Evolutionary conservation across 2,888 invertebrate genomes (phyloP).

Genomic region (Zootermopsis nevadensis): DNA sequence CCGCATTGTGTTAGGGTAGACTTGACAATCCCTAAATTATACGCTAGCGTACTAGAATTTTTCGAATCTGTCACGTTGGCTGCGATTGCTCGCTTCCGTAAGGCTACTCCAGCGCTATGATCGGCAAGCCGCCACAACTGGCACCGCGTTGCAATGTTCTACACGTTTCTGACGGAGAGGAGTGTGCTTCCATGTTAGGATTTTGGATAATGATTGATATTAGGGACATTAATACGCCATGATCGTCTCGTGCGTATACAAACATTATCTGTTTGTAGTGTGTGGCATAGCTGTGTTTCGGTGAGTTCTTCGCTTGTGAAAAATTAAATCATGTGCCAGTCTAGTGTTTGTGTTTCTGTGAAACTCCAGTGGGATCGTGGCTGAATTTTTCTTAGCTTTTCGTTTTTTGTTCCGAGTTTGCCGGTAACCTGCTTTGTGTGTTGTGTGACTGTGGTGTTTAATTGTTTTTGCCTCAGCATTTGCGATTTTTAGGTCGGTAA

Average conservation of each 20-base stretch:
- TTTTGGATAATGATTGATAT: conserved; percentile 3
- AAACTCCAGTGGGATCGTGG: conserved; percentile 22
- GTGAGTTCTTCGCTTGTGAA: background rate
- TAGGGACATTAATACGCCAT: background rate
- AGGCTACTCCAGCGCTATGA: background rate
- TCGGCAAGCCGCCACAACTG: conserved; percentile 30
- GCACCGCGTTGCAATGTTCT: conserved; percentile 22
- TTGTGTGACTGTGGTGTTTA: background rate
- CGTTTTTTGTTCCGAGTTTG: background rate
- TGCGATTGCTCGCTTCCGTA: background rate
- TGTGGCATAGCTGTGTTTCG: background rate
- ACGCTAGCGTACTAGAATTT: background rate
- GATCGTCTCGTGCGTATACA: background rate
- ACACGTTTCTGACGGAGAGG: background rate
- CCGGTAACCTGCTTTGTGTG: too few relatives aligned
- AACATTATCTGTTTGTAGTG: background rate
- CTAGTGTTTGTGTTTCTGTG: background rate
- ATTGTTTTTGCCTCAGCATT: background rate
- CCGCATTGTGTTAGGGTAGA: too few relatives aligned
- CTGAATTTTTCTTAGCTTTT: background rate
- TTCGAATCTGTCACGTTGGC: background rate
- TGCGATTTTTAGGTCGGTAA: background rate
- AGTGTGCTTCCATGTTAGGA: background rate
- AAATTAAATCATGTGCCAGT: conserved; percentile 20
- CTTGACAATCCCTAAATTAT: too few relatives aligned